Evolutionary conservation across 2,888 invertebrate species (phyloP).

Genomic region (Patella caerulea): DNA sequence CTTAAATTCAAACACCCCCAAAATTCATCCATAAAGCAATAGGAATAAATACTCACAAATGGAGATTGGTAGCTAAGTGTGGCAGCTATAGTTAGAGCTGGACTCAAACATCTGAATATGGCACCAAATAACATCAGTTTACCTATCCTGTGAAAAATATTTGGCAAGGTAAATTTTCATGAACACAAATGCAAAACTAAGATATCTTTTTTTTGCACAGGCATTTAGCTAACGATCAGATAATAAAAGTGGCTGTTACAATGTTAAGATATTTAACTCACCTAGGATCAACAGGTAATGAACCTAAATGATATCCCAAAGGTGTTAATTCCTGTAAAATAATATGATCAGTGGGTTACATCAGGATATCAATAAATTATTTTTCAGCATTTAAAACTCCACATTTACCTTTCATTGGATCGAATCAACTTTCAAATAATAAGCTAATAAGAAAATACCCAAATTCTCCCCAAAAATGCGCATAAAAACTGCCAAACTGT

Average conservation of each 20-base stretch:
- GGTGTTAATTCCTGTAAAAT: slow-evolving; percentile 83
- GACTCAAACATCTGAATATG: slow-evolving; percentile 89
- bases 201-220: neutral
- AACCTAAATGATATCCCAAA: slow-evolving; percentile 89
- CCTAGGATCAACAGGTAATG: slow-evolving; percentile 82
- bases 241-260: neutral
- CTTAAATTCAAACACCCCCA: no score
- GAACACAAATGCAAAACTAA: neutral
- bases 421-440: no score
- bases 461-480: no score
- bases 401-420: no score
- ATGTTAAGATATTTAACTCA: slow-evolving; percentile 28
- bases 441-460: no score
- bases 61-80: slow-evolving; percentile 80
- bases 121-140: slow-evolving; percentile 90
- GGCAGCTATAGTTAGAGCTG: slow-evolving; percentile 88
- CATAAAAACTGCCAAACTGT: no score
- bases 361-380: no score
- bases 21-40: neutral
- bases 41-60: slow-evolving; percentile 57
- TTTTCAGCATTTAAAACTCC: no score
- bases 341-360: neutral
- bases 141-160: slow-evolving; percentile 80
- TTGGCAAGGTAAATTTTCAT: neutral
- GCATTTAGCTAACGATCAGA: neutral